Evolutionary conservation across 2,113 vertebrate genomes (phyloP), one percentile per base, ranked within the genome.

Genomic region (Cephalopterus ornatus): DNA sequence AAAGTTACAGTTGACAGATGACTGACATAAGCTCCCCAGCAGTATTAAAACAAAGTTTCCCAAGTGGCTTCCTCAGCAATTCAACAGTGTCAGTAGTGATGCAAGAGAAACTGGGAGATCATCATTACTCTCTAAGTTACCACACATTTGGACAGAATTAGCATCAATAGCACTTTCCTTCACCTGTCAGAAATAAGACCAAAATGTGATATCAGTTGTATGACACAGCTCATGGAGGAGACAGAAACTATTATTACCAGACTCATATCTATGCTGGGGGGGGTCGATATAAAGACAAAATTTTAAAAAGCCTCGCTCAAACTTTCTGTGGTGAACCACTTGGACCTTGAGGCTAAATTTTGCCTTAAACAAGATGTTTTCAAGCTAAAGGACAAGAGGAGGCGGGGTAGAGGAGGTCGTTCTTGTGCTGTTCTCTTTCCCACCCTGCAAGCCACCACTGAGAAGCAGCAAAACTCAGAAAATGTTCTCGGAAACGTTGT

Each of bases 331-430:
- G 37, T 13, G 4, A 74, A 33, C 18, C 12, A 23, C 37, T 52
- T 37, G 32, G 22, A 50, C 0, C 0, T 12, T 28, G 37, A 50
- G 33, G 12, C 4, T 44, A 19, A 50, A 50, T 44, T 74, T 52
- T 59, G 14, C 27, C 18, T 44, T 37, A 37, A 50, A 66, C 32
- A 58, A 74, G 30, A 5, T 73, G 26, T 21, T 73, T 77, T 52
- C 18, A 33, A n/a, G 49, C 9, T 22, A 73, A 80, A 80, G 32
- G 8, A 44, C 26, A 35, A 18, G 26, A 35, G 12, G 5, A 44
- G 76, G 27, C 9, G 23, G 35, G 46, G 14, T 5, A 44, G 58
- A 30, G 5, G 12, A 11, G 6, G 0, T 0, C 28, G 14, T 5
- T 35, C 41, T 47, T 9, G 8, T 22, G 26, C 9, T 30, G 11